Conservation (phyloP, 2,113 vertebrate genomes). For the Delphinus delphis region DNA sequence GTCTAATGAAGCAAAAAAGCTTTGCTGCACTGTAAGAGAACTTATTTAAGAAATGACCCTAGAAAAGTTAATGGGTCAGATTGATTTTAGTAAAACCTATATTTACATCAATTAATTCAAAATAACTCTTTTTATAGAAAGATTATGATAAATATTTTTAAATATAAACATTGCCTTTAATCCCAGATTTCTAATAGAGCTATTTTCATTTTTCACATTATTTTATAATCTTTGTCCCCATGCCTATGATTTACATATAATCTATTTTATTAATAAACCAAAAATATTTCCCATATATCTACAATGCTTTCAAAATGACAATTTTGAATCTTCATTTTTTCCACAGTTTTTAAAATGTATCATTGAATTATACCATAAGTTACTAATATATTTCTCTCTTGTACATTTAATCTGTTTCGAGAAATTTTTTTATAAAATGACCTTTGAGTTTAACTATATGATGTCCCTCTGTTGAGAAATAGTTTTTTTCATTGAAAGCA, state of each 20-base stretch:
- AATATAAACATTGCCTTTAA: background rate
- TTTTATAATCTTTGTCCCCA: background rate
- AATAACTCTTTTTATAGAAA: background rate
- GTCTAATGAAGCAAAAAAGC: background rate
- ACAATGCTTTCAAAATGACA: background rate
- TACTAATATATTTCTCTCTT: background rate
- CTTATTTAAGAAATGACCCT: background rate
- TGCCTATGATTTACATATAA: background rate
- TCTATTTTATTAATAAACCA: background rate
- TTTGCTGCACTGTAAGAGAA: background rate
- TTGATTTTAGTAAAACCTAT: background rate
- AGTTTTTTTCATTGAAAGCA: background rate
- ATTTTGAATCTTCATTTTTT: background rate
- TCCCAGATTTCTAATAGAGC: background rate
- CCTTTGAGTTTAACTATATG: background rate
- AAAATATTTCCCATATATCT: background rate
- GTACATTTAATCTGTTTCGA: background rate
- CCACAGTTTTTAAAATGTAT: background rate
- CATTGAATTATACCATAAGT: background rate
- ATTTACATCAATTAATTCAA: background rate
- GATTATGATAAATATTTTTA: background rate
- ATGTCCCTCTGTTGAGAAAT: background rate
- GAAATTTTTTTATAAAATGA: background rate
- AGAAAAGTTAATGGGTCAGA: background rate
- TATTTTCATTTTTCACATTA: background rate